Conservation (phyloP, 2,888 invertebrate species). For the Chydorus sphaericus region DNA sequence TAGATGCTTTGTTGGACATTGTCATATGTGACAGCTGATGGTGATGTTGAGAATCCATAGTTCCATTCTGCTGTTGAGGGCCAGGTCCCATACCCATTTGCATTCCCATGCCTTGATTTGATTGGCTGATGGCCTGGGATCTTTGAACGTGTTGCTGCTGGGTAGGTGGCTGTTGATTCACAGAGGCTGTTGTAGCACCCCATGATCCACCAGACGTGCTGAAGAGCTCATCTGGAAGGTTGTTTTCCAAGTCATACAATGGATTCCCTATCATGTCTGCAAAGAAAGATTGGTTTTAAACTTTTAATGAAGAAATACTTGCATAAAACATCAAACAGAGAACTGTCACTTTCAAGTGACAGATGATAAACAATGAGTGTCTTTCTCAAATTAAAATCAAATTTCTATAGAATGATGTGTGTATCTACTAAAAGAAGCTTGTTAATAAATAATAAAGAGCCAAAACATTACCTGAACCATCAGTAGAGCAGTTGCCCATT, state of each 20-base stretch:
- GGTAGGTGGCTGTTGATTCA: conserved; percentile 19
- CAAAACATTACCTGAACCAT: conserved; percentile 52
- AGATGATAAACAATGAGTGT: conserved; percentile 7
- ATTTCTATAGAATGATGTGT: neutral
- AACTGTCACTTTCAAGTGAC: conserved; percentile 10
- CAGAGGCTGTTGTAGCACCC: conserved; percentile 15
- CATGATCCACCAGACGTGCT: conserved; percentile 36
- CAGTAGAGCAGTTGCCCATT: conserved; percentile 58
- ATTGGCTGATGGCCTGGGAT: neutral
- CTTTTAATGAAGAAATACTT: too few relatives aligned
- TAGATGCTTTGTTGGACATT: conserved; percentile 16
- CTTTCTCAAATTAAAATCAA: too few relatives aligned
- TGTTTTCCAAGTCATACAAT: conserved; percentile 79
- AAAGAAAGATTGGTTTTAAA: too few relatives aligned
- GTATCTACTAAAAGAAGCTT: neutral
- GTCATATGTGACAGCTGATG: conserved; percentile 18
- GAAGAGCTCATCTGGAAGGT: conserved; percentile 80
- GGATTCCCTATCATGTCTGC: conserved; percentile 66
- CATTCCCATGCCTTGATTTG: conserved; percentile 9
- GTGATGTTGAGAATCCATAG: conserved; percentile 9
- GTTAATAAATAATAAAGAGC: neutral
- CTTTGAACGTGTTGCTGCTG: conserved; percentile 12
- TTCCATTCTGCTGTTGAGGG: conserved; percentile 24
- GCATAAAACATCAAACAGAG: too few relatives aligned
- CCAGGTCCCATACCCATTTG: conserved; percentile 49